Evolutionary conservation across 2,888 invertebrate species (phyloP), one percentile per base, ranked within the genome.

Genomic region (Tetanocera ferruginea): DNA sequence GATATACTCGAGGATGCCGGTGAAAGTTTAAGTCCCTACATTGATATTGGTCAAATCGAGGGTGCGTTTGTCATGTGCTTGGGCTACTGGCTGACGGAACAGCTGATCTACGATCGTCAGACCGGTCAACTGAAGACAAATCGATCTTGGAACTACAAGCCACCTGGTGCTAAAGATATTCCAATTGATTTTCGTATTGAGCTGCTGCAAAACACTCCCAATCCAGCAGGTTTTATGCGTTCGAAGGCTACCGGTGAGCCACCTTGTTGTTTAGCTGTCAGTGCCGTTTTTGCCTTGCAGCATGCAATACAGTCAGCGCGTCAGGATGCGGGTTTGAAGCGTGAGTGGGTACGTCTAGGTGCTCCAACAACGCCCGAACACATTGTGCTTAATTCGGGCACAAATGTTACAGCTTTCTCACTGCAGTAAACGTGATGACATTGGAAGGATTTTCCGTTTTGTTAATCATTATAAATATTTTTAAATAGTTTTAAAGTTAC

Each of bases 111-210:
- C n/a, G n/a, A n/a, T 81, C 88, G 91, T 5, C 87, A 90, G 31
- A 93, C 92, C 49, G 96, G 95, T 0, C 90, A 91, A 83, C 86
- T 95, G 3, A 90, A 94, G 3, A 95, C 95, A 2, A 92, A 94
- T 84, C 91, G 94, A 57, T 95, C 96, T 2, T 96, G 96, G 96
- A 94, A 91, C 55, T 95, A 95, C 85, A 94, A 94, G 82, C 92
- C 93, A 1, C 95, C 95, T 0, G 94, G 94, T 0, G 92, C 93
- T 0, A 94, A 94, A 83, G 95, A 95, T 83, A n/a, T n/a, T n/a
- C n/a, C n/a, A n/a, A n/a, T n/a, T n/a, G n/a, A n/a, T n/a, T n/a
- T n/a, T n/a, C n/a, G 94, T 78, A 90, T 95, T 3, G 93, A 93
- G 81, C 92, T 95, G 79, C 90, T 92, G 23, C 92, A 93, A 82